Evolutionary conservation across 2,888 invertebrate genomes (phyloP), one percentile per base, ranked within the genome.

Genomic region (Leptinotarsa peninsularis): DNA sequence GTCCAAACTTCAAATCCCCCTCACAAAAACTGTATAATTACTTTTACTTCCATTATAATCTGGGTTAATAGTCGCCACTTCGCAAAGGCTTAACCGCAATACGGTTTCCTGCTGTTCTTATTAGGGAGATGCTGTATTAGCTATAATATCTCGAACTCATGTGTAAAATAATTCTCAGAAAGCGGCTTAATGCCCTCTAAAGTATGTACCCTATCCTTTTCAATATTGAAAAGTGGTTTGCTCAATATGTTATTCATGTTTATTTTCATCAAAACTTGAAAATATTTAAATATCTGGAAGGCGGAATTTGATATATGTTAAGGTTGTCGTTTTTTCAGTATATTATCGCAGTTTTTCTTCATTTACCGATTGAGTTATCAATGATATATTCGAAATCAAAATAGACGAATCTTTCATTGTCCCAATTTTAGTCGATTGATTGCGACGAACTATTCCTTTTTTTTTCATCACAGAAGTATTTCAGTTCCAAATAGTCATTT

Each of bases 51-150:
- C 71, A 71, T 71, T 50, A 56, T 71, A 71, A 74, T 74, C 74
- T 71, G 71, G 67, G 74, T 74, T 71, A 74, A 74, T 71, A 70
- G 69, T 74, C 50, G 33, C 70, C 69, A 70, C 66, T 74, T 74
- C 66, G 60, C 49, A 23, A 66, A 50, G 67, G 71, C 67, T 71
- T 60, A 67, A 56, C 74, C 68, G 71, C 71, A 75, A 68, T 71
- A 75, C 74, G 71, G 71, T 58, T 71, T 67, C 71, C 71, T 71
- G 58, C 52, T 63, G 27, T 33, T n/a, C 67, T 71, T 75, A 75
- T 71, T 68, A 75, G 52, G 60, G 54, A 71, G 71, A 67, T 54
- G 49, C 60, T 71, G 67, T 67, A 70, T 70, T 74, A 74, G 67
- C 23, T 58, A 71, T 58, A 71, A 71, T 75, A 67, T 67, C 60